These are phyloP conservation scores for Morpho achilles DNA, from an alignment of 2,888 invertebrate genomes.

Conservation along the genomic window DNA sequence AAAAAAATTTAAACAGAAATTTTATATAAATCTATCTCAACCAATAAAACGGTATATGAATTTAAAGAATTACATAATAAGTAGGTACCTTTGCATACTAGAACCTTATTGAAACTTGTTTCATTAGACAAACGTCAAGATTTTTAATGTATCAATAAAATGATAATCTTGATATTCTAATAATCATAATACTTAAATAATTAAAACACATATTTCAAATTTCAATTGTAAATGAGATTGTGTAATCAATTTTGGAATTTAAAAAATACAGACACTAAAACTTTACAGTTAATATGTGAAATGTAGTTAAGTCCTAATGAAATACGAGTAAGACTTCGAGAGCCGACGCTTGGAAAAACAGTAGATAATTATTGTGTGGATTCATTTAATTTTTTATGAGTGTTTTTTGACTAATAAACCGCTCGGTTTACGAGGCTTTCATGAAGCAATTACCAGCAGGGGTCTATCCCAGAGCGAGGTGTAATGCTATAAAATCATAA, in stretches of 20 bases:
- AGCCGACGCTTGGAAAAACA: constrained; percentile 15
- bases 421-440: constrained; percentile 54
- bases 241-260: constrained; percentile 11
- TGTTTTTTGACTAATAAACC: constrained; percentile 52
- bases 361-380: constrained; percentile 28
- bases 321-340: constrained; percentile 8
- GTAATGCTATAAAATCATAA: constrained; percentile 74
- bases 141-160: background rate
- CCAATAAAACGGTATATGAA: too few relatives aligned
- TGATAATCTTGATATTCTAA: constrained; percentile 1
- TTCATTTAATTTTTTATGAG: constrained; percentile 28
- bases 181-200: background rate
- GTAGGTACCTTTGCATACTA: too few relatives aligned
- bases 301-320: constrained; percentile 10
- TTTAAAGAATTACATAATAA: too few relatives aligned
- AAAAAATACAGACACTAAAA: background rate
- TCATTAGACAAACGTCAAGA: too few relatives aligned
- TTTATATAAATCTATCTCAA: too few relatives aligned
- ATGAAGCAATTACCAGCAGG: constrained; percentile 68
- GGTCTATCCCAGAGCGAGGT: constrained; percentile 61
- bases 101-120: too few relatives aligned
- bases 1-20: too few relatives aligned
- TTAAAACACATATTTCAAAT: background rate
- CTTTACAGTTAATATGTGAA: constrained; percentile 10
- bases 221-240: constrained; percentile 2